Conservation (phyloP, 2,888 invertebrate genomes). For the Nasonovia ribisnigri region DNA sequence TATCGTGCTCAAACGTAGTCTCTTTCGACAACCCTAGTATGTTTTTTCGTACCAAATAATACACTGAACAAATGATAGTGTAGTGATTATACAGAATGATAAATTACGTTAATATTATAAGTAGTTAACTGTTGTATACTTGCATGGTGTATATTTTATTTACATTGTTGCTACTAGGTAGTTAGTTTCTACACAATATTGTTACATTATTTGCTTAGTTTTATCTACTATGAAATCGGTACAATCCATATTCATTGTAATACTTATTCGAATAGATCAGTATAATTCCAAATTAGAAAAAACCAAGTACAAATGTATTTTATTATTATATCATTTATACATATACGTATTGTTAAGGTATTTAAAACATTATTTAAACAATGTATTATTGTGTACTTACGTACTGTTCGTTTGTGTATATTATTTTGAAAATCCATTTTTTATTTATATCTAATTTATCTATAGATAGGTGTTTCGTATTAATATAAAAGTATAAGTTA, state of each 20-base stretch:
- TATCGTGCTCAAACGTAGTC: slow-evolving; percentile 15
- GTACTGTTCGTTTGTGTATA: too few relatives aligned
- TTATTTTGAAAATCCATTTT: background rate
- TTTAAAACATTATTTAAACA: background rate
- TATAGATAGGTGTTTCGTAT: too few relatives aligned
- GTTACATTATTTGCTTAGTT: background rate
- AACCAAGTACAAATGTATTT: background rate
- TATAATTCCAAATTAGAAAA: background rate
- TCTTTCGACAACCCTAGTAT: background rate
- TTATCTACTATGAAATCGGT: background rate
- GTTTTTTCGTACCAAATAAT: background rate
- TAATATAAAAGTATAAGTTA: background rate
- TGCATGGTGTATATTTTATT: background rate
- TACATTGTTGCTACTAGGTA: background rate
- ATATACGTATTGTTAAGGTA: background rate
- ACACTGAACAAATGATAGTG: background rate
- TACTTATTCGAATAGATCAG: background rate
- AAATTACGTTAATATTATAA: background rate
- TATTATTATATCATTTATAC: background rate
- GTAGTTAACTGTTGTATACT: background rate
- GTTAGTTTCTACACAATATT: background rate
- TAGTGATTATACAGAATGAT: background rate
- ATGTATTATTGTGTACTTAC: background rate
- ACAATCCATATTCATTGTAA: background rate
- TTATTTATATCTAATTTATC: too few relatives aligned